A percentile compares a stretch with the other conserved stretches of the same genome.
phyloP scores from a whole-genome alignment of 2,113 vertebrate species.

The Xiphophorus hellerii region DNA sequence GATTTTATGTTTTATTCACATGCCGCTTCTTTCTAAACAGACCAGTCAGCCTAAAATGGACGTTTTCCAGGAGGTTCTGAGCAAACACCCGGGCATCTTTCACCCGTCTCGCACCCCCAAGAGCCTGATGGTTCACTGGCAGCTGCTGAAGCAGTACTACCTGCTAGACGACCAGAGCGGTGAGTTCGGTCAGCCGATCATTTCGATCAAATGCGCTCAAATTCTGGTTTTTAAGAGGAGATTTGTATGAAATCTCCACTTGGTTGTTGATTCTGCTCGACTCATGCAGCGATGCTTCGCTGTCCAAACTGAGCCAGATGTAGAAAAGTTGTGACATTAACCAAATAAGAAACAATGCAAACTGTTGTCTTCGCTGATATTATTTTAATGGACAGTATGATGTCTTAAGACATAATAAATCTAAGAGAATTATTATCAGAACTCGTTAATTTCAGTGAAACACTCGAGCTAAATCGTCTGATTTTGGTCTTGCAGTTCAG shows the following conservation, averaged over 20 bases:
- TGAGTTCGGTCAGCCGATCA: slow-evolving; percentile 57
- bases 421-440: neutral
- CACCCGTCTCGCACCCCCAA: slow-evolving; percentile 91
- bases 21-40: slow-evolving; percentile 69
- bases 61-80: slow-evolving; percentile 92
- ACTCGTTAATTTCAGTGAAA: neutral
- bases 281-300: neutral
- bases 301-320: neutral
- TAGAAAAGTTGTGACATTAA: neutral
- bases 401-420: too few species aligned
- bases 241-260: neutral
- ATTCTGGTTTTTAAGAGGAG: neutral
- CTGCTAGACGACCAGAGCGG: slow-evolving; percentile 95
- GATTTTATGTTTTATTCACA: neutral
- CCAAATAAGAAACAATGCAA: neutral
- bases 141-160: slow-evolving; percentile 97
- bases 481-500: slow-evolving; percentile 85
- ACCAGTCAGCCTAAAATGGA: slow-evolving; percentile 94
- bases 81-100: slow-evolving; percentile 89
- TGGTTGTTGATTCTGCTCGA: neutral
- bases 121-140: slow-evolving; percentile 94
- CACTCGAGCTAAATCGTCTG: neutral
- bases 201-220: neutral
- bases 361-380: neutral
- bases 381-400: neutral